These are phyloP conservation scores for Ageneiosus marmoratus DNA, from an alignment of 2,113 vertebrate species.

Conservation along the genomic window DNA sequence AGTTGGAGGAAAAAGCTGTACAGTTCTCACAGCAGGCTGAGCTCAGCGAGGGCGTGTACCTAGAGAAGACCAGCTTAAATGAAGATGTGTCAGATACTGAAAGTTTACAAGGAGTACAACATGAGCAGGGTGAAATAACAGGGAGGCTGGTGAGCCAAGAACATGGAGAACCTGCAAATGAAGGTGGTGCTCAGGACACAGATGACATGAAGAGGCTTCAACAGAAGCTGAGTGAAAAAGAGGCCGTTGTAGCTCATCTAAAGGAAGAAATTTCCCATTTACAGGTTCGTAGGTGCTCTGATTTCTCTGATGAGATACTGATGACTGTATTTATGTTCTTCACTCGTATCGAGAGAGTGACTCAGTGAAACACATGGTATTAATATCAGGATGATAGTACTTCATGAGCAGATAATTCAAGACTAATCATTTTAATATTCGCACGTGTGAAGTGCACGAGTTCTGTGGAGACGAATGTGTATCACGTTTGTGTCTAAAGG, in stretches of 20 bases:
- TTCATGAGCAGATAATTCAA: too few species aligned
- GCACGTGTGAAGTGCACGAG: too few species aligned
- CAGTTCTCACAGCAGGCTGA: constrained; percentile 72
- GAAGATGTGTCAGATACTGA: constrained; percentile 76
- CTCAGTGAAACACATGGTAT: not conserved
- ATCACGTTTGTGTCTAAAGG: not conserved
- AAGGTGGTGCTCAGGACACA: constrained; percentile 23
- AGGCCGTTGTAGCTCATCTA: constrained; percentile 75
- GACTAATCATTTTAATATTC: too few species aligned
- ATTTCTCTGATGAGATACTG: too few species aligned
- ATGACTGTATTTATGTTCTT: not conserved
- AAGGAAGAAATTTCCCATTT: constrained; percentile 76
- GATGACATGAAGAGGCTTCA: constrained; percentile 66
- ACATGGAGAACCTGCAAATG: constrained; percentile 61
- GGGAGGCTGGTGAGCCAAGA: constrained; percentile 66
- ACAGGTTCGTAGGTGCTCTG: constrained; percentile 89
- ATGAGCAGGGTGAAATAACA: constrained; percentile 70
- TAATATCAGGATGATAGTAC: not conserved
- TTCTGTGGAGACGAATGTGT: too few species aligned
- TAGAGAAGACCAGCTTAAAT: constrained; percentile 77
- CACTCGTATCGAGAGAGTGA: not conserved
- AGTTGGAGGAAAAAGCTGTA: constrained; percentile 39
- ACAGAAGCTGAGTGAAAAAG: constrained; percentile 78
- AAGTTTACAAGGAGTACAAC: constrained; percentile 77
- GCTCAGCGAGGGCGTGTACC: constrained; percentile 74